Evolutionary conservation across 2,888 invertebrate species (phyloP), one percentile per base, ranked within the genome.

Genomic region (Cremastobaeus sp.): DNA sequence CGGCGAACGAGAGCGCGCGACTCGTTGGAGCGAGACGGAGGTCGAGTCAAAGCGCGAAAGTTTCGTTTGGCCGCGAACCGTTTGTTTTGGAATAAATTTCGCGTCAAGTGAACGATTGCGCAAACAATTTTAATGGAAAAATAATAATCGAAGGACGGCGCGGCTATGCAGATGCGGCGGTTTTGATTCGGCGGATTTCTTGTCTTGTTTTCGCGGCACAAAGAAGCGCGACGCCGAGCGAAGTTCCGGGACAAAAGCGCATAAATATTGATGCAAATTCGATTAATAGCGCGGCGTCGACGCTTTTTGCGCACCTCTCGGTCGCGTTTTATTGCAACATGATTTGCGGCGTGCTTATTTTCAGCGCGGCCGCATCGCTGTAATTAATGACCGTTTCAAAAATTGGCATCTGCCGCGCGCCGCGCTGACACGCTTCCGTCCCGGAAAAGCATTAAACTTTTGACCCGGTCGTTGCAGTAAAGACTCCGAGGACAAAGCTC

Each of bases 351-450:
- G 39, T 62, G 62, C 48, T 70, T 62, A 70, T 70, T 62, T 62
- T 55, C 41, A 39, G 41, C 39, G 30, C 47, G 17, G 48, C 32
- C 15, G 21, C 43, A 32, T 32, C 28, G 34, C 48, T 39, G 41
- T 70, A 70, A 62, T 70, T 70, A 62, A 70, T 70, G 70, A 62
- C 39, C 48, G 55, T 55, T 50, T 47, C 43, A 28, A 71, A 71
- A 71, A 64, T 64, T 71, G 70, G 70, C 70, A 71, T 64, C 70
- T 45, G 62, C 32, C 32, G 25, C 25, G 17, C 34, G 35, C 11
- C 21, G 17, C 17, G 25, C 43, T 14, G 35, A 68, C 48, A 17
- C 41, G 28, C 17, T 20, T 9, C 15, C n/a, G 11, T 43, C 21
- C 17, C 30, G 21, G 37, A 30, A 45, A 57, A 20, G 14, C 37